Conservation (phyloP, 2,797 vertebrate genomes). For the Limosa lapponica region DNA sequence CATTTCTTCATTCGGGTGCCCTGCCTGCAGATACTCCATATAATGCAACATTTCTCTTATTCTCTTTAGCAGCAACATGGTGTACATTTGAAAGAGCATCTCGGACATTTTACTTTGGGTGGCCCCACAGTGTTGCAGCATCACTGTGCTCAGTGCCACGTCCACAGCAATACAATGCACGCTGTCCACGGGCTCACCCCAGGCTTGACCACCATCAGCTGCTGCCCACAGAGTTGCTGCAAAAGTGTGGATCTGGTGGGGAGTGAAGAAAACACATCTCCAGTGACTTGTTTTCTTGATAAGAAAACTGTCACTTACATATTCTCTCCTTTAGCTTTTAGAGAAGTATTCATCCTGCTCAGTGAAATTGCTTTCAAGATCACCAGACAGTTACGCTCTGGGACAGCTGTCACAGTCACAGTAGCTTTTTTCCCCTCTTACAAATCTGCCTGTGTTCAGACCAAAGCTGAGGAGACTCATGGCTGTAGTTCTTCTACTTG, state of each 20-base stretch:
- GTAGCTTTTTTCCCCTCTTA: neutral
- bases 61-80: neutral
- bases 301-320: neutral
- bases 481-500: neutral
- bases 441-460: neutral
- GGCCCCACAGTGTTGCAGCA: rapidly evolving
- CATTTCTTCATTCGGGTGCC: neutral
- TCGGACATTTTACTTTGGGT: neutral
- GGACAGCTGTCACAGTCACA: neutral
- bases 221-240: neutral
- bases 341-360: neutral
- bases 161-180: rapidly evolving
- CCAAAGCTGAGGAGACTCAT: neutral
- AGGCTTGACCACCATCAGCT: neutral
- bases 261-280: neutral
- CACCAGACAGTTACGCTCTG: neutral
- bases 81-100: neutral
- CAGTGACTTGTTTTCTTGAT: neutral
- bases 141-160: rapidly evolving
- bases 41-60: neutral
- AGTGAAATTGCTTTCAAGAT: neutral
- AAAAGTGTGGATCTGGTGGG: neutral
- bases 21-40: no score
- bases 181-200: rapidly evolving
- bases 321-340: neutral